Conservation (phyloP, 2,113 vertebrate species). For the Sceloporus undulatus region DNA sequence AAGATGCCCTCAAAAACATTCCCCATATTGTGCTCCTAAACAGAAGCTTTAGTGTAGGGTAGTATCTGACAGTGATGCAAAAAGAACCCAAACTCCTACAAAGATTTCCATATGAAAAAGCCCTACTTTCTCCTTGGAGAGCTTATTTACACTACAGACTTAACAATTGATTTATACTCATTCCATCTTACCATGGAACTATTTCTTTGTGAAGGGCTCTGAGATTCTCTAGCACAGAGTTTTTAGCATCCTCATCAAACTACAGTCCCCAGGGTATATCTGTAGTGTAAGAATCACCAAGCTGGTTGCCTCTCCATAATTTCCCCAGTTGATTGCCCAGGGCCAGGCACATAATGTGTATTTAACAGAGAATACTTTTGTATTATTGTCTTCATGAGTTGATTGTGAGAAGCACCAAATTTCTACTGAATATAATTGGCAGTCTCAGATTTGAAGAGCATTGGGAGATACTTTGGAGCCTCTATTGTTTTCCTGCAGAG, state of each 20-base stretch:
- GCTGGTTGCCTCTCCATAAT: conserved; percentile 32
- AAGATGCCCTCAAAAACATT: not conserved
- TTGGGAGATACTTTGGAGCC: not conserved
- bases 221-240: not conserved
- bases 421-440: not conserved
- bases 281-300: not conserved
- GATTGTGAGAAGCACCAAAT: not conserved
- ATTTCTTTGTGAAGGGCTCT: not conserved
- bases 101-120: conserved; percentile 6
- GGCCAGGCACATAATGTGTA: not conserved
- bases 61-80: conserved; percentile 14
- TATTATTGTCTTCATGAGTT: not conserved
- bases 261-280: not conserved
- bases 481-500: not conserved
- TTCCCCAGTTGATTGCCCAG: not conserved
- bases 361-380: not conserved
- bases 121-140: not conserved
- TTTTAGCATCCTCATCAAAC: not conserved
- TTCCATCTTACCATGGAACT: not conserved
- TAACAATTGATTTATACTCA: not conserved
- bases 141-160: not conserved
- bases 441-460: conserved; percentile 25
- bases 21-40: not conserved
- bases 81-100: not conserved
- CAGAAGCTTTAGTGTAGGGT: not conserved